Evolutionary conservation across 2,888 invertebrate species (phyloP).

Genomic region (Netelia fuscicornis): DNA sequence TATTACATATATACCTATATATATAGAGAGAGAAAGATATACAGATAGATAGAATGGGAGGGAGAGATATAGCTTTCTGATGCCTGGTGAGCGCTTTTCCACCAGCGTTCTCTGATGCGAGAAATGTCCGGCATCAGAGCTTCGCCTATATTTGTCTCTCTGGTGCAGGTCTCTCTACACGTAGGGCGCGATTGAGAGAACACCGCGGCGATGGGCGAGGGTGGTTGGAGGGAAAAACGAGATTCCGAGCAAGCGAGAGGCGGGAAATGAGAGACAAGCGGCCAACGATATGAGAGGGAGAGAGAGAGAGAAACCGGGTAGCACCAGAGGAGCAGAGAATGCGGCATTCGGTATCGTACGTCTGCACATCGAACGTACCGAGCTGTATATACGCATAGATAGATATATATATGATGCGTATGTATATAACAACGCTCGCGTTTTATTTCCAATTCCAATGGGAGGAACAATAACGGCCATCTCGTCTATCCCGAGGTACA

Average conservation of each 20-base stretch:
- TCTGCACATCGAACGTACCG: slow-evolving; percentile 52
- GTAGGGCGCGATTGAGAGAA: slow-evolving; percentile 77
- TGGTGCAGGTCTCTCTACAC: slow-evolving; percentile 52
- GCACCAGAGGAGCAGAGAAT: slow-evolving; percentile 49
- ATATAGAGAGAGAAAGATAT: slow-evolving; percentile 7
- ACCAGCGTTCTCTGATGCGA: slow-evolving; percentile 55
- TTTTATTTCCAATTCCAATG: slow-evolving; percentile 80
- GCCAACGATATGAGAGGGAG: slow-evolving; percentile 59
- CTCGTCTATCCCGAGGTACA: slow-evolving; percentile 67
- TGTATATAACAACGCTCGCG: slow-evolving; percentile 69
- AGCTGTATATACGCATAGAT: slow-evolving; percentile 21
- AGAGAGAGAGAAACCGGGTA: slow-evolving; percentile 60
- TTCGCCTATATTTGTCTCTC: slow-evolving; percentile 62
- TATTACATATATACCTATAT: background rate
- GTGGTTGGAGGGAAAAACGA: slow-evolving; percentile 20
- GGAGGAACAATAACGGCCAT: slow-evolving; percentile 74
- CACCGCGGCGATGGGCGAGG: slow-evolving; percentile 29
- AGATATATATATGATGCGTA: slow-evolving; percentile 41
- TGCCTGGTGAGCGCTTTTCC: slow-evolving; percentile 45
- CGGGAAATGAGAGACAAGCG: slow-evolving; percentile 70
- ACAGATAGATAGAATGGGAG: slow-evolving; percentile 14
- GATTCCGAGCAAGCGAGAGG: slow-evolving; percentile 67
- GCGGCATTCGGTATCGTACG: slow-evolving; percentile 50
- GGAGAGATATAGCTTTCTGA: slow-evolving; percentile 30
- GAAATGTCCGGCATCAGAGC: slow-evolving; percentile 65